Evolutionary conservation across 2,797 vertebrate species (phyloP).

Genomic region (Fistularia tabacaria): DNA sequence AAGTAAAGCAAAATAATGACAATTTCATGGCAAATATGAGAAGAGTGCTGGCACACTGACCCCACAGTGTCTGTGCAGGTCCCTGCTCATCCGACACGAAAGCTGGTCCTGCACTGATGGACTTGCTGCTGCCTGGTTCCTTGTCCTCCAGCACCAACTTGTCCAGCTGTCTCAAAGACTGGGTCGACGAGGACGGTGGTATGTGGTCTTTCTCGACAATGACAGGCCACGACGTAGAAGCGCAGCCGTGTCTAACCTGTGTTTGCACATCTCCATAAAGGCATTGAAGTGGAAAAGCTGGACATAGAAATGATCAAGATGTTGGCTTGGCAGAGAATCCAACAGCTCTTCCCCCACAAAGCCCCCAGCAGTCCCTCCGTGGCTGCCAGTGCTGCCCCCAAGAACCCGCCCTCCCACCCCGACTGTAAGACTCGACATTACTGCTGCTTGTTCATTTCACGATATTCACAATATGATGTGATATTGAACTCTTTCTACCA

Average conservation of each 20-base stretch:
- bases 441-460: not conserved
- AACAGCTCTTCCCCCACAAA: conserved; percentile 93
- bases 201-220: conserved; percentile 25
- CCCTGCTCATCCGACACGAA: conserved; percentile 76
- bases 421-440: conserved; percentile 72
- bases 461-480: not conserved
- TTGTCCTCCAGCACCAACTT: conserved; percentile 81
- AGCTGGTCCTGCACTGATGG: conserved; percentile 73
- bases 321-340: conserved; percentile 96
- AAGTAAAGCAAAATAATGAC: no score
- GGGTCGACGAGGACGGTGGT: conserved; percentile 82
- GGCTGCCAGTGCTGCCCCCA: conserved; percentile 61
- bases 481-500: not conserved
- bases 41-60: no score
- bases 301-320: conserved; percentile 93
- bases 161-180: conserved; percentile 81
- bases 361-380: conserved; percentile 66
- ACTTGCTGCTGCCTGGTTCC: conserved; percentile 75
- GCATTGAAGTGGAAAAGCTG: conserved; percentile 90
- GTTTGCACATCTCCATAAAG: conserved; percentile 55
- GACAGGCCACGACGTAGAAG: not conserved
- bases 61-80: no score
- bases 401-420: conserved; percentile 64
- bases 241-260: not conserved
- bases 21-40: no score